Evolutionary conservation across 2,888 invertebrate species (phyloP).

Genomic region (Nemapogon koenigi): DNA sequence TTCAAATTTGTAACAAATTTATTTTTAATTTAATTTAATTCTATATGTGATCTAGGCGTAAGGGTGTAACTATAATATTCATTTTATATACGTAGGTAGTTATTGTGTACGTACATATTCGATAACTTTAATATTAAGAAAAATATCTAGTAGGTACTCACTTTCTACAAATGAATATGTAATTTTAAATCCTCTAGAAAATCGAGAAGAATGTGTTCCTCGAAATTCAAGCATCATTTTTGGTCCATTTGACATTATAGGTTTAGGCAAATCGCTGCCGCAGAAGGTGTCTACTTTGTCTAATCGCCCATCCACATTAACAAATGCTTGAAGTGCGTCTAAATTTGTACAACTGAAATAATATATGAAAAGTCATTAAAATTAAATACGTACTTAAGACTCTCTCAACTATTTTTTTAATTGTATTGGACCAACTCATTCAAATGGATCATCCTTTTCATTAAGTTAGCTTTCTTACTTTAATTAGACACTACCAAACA

Average conservation of each 20-base stretch:
- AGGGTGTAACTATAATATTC: conserved; percentile 12
- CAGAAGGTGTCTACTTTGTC: conserved; percentile 90
- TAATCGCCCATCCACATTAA: conserved; percentile 81
- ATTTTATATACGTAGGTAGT: conserved; percentile 11
- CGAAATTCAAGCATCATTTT: conserved; percentile 86
- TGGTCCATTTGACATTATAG: conserved; percentile 92
- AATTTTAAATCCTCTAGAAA: conserved; percentile 86
- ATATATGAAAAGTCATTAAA: no score
- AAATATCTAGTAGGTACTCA: no score
- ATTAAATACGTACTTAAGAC: no score
- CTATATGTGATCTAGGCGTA: conserved; percentile 5
- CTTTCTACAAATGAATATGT: conserved; percentile 90
- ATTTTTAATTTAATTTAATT: no score
- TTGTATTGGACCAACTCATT: no score
- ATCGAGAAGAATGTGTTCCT: conserved; percentile 78
- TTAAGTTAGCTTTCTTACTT: no score
- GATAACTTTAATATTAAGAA: no score
- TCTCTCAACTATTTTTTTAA: no score
- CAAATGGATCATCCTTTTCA: no score
- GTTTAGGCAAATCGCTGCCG: conserved; percentile 80
- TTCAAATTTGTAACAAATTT: no score
- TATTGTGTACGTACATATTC: conserved; percentile 10
- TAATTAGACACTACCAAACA: no score
- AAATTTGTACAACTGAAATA: conserved; percentile 79
- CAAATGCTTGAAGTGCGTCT: conserved; percentile 82